phyloP scores from a whole-genome alignment of 2,888 invertebrate genomes.

The Macroteleia sp. region DNA sequence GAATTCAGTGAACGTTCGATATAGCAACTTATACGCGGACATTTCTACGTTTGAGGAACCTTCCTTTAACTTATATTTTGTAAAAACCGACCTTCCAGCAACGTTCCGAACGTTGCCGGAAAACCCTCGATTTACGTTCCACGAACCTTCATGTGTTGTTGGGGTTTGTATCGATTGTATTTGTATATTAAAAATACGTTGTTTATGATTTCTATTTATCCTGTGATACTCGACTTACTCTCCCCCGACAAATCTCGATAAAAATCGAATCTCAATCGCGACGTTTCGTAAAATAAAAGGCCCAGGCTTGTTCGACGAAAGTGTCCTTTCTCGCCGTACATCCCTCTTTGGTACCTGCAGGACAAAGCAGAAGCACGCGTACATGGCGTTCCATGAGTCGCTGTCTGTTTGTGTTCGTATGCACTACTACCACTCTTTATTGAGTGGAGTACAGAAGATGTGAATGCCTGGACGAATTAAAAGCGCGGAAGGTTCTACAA shows the following conservation, averaged over 20 bases:
- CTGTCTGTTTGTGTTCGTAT: constrained; percentile 27
- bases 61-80: too few relatives aligned
- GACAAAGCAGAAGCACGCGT: constrained; percentile 44
- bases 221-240: too few relatives aligned
- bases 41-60: too few relatives aligned
- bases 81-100: too few relatives aligned
- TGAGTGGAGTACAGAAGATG: constrained; percentile 76
- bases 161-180: too few relatives aligned
- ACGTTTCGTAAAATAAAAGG: constrained; percentile 46
- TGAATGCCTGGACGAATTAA: constrained; percentile 81
- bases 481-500: constrained; percentile 71
- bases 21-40: too few relatives aligned
- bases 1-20: too few relatives aligned
- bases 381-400: constrained; percentile 37
- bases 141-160: too few relatives aligned
- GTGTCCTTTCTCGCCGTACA: constrained; percentile 40
- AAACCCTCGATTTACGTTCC: too few relatives aligned
- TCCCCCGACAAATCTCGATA: constrained; percentile 5
- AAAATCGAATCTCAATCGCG: constrained; percentile 46
- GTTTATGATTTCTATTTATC: too few relatives aligned
- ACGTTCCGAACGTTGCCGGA: too few relatives aligned
- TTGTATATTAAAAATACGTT: too few relatives aligned
- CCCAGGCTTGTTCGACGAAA: constrained; percentile 34
- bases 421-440: constrained; percentile 77
- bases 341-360: constrained; percentile 36